These are phyloP conservation scores for Malacosoma neustria DNA, from an alignment of 2,888 invertebrate species.

Conservation along the genomic window DNA sequence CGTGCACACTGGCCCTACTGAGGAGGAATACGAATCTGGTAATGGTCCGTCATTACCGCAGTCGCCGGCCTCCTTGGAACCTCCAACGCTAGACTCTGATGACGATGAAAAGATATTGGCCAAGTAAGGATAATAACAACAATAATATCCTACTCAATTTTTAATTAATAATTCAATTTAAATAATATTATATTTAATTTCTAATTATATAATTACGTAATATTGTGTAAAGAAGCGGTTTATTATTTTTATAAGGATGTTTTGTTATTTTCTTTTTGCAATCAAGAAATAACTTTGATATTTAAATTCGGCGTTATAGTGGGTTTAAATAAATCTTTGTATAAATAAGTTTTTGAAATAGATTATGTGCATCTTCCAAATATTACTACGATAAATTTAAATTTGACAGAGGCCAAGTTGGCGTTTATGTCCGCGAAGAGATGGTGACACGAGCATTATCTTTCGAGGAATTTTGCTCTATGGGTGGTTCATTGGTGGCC, in stretches of 20 bases:
- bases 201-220: no score
- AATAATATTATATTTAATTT: no score
- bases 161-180: no score
- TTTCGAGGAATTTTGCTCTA: conserved; percentile 66
- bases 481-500: conserved; percentile 88
- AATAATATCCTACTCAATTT: not conserved
- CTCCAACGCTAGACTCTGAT: conserved; percentile 86
- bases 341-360: no score
- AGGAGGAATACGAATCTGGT: conserved; percentile 96
- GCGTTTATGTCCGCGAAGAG: conserved; percentile 56
- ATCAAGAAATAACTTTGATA: no score
- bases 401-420: conserved; percentile 69
- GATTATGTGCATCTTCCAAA: no score
- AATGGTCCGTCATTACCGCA: conserved; percentile 96
- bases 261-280: no score
- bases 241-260: no score
- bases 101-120: conserved; percentile 83
- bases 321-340: no score
- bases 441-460: conserved; percentile 54
- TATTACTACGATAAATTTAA: no score
- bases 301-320: no score
- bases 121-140: conserved; percentile 39
- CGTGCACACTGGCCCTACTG: conserved; percentile 70
- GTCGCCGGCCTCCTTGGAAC: conserved; percentile 92
- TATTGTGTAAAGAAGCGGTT: no score